These are phyloP conservation scores for Catalaphyllia jardinei DNA, from an alignment of 64 coral and sea anemone genomes.

Conservation along the genomic window DNA sequence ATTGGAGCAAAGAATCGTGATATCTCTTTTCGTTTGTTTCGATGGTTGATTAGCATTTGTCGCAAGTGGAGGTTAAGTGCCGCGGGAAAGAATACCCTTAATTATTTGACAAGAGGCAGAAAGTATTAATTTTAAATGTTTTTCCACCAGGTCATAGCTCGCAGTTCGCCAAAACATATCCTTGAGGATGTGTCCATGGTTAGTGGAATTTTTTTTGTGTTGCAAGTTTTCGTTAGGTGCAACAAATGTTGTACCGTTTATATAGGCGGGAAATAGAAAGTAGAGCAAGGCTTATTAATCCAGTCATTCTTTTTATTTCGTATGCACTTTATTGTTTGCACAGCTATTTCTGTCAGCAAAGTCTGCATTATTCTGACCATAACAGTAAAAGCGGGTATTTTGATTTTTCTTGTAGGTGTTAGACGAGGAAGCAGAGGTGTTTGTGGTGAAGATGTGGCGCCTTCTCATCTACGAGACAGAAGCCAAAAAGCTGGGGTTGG, in stretches of 20 bases:
- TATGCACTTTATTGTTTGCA: background rate
- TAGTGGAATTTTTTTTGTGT: background rate
- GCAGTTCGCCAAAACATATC: slow-evolving; percentile 95
- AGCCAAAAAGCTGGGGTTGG: slow-evolving; percentile 99
- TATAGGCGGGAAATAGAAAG: too few relatives aligned
- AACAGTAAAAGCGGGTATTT: background rate
- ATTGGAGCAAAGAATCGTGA: too few relatives aligned
- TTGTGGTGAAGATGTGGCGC: slow-evolving; percentile 99
- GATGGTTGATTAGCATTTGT: too few relatives aligned
- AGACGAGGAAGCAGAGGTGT: slow-evolving; percentile 97
- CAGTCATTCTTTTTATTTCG: background rate
- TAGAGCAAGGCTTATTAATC: background rate
- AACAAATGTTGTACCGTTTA: too few relatives aligned
- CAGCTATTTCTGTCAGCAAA: background rate
- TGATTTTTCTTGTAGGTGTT: slow-evolving; percentile 68
- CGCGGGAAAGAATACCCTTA: background rate
- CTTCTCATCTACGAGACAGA: slow-evolving; percentile 98
- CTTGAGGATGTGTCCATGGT: slow-evolving; percentile 99
- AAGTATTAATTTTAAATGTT: background rate
- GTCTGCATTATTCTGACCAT: too few relatives aligned
- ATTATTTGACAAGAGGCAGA: background rate
- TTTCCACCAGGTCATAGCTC: slow-evolving; percentile 76
- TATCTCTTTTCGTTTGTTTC: too few relatives aligned
- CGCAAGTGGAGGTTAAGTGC: too few relatives aligned
- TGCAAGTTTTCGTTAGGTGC: background rate